A percentile compares a stretch with the other conserved stretches of the same genome.
These are phyloP conservation scores for Siniperca knerii DNA, from an alignment of 2,113 vertebrate species.

Conservation along the genomic window DNA sequence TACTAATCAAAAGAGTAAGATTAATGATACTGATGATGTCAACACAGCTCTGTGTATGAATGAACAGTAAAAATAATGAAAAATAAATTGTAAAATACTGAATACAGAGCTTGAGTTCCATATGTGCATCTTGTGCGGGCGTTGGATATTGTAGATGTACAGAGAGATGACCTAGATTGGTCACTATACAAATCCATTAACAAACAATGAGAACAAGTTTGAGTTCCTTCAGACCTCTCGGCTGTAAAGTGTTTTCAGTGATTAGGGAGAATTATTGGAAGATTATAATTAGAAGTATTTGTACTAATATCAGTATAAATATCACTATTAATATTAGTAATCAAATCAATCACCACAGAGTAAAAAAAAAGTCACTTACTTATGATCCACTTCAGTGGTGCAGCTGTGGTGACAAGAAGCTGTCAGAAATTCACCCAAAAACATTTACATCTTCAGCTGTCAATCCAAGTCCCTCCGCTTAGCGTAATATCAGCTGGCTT, in stretches of 20 bases:
- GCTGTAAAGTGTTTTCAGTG: neutral
- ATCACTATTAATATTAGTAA: neutral
- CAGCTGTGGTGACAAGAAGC: neutral
- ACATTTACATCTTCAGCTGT: constrained; percentile 45
- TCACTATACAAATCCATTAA: constrained; percentile 40
- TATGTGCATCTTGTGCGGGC: neutral
- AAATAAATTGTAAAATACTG: neutral
- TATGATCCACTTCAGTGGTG: constrained; percentile 31
- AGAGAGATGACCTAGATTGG: constrained; percentile 56
- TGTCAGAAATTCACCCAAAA: constrained; percentile 37
- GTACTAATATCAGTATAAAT: neutral
- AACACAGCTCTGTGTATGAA: neutral
- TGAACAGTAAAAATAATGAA: no score
- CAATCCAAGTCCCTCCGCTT: neutral
- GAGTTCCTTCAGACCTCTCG: neutral
- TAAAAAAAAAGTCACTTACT: constrained; percentile 49
- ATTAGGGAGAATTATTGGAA: neutral
- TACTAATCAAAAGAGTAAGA: neutral
- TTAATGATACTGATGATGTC: neutral
- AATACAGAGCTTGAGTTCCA: neutral
- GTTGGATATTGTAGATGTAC: constrained; percentile 9
- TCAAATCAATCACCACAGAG: neutral
- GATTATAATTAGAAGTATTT: neutral
- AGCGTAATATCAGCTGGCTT: constrained; percentile 8
- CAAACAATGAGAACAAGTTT: constrained; percentile 25